phyloP scores from a whole-genome alignment of 2,888 invertebrate species.

The Oeneis ivallda region DNA sequence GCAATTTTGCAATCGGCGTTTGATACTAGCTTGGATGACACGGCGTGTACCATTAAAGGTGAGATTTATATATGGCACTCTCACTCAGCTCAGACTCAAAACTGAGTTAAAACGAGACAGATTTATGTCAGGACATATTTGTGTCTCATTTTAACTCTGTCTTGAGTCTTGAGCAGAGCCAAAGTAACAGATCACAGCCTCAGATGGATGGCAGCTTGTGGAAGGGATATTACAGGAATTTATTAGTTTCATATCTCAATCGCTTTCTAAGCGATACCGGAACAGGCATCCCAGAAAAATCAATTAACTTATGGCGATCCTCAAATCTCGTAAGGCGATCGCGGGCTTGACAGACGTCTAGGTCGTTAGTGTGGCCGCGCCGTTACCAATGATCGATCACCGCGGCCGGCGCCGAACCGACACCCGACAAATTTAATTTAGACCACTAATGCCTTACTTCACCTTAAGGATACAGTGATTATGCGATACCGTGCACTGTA shows the following conservation, averaged over 20 bases:
- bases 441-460: slow-evolving; percentile 63
- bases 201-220: too few species aligned
- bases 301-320: neutral
- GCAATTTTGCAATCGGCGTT: too few species aligned
- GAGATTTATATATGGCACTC: too few species aligned
- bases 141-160: too few species aligned
- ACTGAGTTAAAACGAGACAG: too few species aligned
- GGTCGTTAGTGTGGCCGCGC: slow-evolving; percentile 69
- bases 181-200: too few species aligned
- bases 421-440: slow-evolving; percentile 78
- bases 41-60: too few species aligned
- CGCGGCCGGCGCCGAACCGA: slow-evolving; percentile 64
- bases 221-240: too few species aligned
- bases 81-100: too few species aligned
- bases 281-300: neutral
- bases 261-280: neutral
- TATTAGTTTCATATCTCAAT: neutral
- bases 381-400: slow-evolving; percentile 77
- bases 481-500: slow-evolving; percentile 22
- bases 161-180: too few species aligned
- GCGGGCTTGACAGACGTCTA: slow-evolving; percentile 49
- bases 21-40: too few species aligned
- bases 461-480: slow-evolving; percentile 55
- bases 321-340: slow-evolving; percentile 28
- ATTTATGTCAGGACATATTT: too few species aligned